Evolutionary conservation across 2,797 vertebrate genomes (phyloP).

Genomic region (Cryptoprocta ferox): DNA sequence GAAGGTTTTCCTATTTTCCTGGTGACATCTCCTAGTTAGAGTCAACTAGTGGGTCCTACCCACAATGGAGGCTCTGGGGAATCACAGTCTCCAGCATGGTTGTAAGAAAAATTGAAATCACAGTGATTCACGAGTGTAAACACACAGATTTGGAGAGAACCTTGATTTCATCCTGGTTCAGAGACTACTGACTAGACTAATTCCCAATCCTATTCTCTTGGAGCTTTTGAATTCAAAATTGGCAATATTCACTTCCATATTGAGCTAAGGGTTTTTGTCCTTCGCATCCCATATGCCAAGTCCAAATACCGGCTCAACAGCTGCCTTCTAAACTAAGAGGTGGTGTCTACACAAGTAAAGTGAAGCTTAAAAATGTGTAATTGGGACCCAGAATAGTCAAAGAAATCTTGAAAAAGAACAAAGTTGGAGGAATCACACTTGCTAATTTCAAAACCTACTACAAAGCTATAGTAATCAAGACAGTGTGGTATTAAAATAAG

Average conservation of each 20-base stretch:
- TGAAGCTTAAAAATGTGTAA: background rate
- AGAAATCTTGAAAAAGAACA: background rate
- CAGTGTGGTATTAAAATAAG: background rate
- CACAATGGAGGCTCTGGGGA: background rate
- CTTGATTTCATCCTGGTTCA: background rate
- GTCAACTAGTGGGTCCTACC: background rate
- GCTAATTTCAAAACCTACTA: background rate
- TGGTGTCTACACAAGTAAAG: background rate
- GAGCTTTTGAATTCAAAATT: background rate
- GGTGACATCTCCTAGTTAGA: background rate
- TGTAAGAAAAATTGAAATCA: background rate
- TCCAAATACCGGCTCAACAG: background rate
- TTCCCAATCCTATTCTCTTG: background rate
- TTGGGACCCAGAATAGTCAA: background rate
- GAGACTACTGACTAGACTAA: background rate
- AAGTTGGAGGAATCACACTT: background rate
- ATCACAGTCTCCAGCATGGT: background rate
- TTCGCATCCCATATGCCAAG: background rate
- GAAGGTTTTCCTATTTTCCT: background rate
- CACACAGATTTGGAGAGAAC: background rate
- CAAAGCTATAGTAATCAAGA: background rate
- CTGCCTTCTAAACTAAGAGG: background rate
- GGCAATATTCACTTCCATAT: background rate
- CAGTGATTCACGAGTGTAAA: background rate
- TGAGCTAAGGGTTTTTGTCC: background rate